Evolutionary conservation across 2,797 vertebrate genomes (phyloP), one percentile per base, ranked within the genome.

Genomic region (Myotis vivesi): DNA sequence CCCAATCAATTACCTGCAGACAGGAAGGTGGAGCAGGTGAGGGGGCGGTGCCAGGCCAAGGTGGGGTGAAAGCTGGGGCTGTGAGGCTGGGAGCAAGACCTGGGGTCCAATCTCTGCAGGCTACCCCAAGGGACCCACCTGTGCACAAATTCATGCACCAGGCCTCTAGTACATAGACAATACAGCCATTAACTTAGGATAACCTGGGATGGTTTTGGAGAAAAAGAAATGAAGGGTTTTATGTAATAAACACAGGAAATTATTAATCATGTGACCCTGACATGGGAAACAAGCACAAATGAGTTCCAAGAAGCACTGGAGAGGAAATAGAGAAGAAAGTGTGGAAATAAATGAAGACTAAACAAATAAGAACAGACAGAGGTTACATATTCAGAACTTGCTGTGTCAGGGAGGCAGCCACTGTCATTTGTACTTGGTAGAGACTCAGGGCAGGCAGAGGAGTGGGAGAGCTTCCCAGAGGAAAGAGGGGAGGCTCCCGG

Each of bases 391-490:
- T 53, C 28, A 53, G 88, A 75, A 7, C 28, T 41, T 20, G 19
- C 9, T 0, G 2, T 15, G 36, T 12, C 33, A 22, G 8, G 4
- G 49, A 72, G 19, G 25, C 9, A 33, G 28, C 17, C 30, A 15
- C 8, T 19, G 2, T n/a, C 6, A n/a, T 4, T 20, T 19, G 49
- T 0, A 0, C 64, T 36, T 62, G 51, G 33, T 16, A 71, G 76
- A 79, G 59, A 49, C 15, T 28, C 79, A 44, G 57, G 22, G 41
- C 12, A 23, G 64, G 5, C 8, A 19, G 30, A 30, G 20, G 5
- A 55, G 3, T 4, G 1, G 16, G 46, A 3, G 19, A 17, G 28
- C 13, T 22, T 66, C 62, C 2, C 0, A 30, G 25, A 9, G 3
- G 44, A 33, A n/a, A 12, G 22, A 44, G 8, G 3, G 11, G 25